These are phyloP conservation scores for Tolypeutes matacus DNA, from an alignment of 2,797 vertebrate species.

Conservation along the genomic window DNA sequence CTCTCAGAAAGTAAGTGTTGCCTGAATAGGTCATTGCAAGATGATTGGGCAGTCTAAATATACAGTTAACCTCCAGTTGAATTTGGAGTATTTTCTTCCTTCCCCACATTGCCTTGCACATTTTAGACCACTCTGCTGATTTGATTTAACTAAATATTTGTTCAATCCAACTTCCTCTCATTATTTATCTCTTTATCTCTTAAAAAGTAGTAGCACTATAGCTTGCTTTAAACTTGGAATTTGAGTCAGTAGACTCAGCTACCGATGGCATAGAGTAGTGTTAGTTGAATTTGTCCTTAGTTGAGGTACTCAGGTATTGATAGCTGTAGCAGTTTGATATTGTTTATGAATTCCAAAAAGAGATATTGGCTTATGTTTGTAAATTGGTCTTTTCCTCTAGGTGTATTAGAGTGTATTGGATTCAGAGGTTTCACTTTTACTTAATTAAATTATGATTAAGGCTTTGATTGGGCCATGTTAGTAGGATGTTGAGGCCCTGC, in stretches of 20 bases:
- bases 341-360: too few relatives aligned
- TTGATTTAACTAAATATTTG: constrained; percentile 5
- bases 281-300: neutral
- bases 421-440: too few relatives aligned
- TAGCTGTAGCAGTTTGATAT: too few relatives aligned
- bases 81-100: constrained; percentile 27
- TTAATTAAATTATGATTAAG: too few relatives aligned
- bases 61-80: constrained; percentile 58
- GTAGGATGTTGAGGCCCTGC: too few relatives aligned
- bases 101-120: neutral
- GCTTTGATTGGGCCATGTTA: too few relatives aligned
- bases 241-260: constrained; percentile 19
- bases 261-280: neutral
- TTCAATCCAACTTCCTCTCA: neutral
- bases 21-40: constrained; percentile 55
- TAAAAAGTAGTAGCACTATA: neutral
- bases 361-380: too few relatives aligned
- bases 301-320: neutral
- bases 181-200: constrained; percentile 2
- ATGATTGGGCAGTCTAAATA: constrained; percentile 59
- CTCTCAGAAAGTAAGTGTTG: constrained; percentile 44
- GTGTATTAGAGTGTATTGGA: too few relatives aligned
- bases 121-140: neutral
- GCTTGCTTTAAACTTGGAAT: neutral
- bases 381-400: too few relatives aligned